Percentiles rank a stretch among this genome's conserved stretches.
Evolutionary conservation across 2,888 invertebrate species (phyloP).

Genomic region (Drymonia ruficornis): DNA sequence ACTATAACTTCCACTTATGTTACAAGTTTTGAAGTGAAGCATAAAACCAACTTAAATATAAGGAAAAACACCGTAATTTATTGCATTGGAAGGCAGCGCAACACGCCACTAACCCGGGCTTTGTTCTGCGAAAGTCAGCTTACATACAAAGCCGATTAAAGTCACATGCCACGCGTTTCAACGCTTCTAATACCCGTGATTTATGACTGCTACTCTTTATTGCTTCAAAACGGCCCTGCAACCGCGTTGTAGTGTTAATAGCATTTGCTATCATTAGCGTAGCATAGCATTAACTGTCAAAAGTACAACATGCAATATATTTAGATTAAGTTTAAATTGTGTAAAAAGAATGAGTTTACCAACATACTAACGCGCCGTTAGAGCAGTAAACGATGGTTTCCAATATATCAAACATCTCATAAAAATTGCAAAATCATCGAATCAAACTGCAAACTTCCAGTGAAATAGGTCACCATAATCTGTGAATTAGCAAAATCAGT

Average conservation of each 20-base stretch:
- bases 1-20: not conserved
- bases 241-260: not conserved
- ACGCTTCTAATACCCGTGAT: not conserved
- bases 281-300: too few relatives aligned
- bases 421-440: too few relatives aligned
- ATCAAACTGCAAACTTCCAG: too few relatives aligned
- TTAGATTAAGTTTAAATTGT: too few relatives aligned
- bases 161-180: slow-evolving; percentile 11
- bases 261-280: not conserved
- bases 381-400: too few relatives aligned
- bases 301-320: too few relatives aligned
- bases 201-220: not conserved
- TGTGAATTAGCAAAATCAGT: not conserved
- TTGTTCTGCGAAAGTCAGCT: slow-evolving; percentile 13
- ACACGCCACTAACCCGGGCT: slow-evolving; percentile 17
- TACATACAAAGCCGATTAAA: slow-evolving; percentile 16
- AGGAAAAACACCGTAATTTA: not conserved
- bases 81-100: not conserved
- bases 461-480: not conserved
- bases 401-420: too few relatives aligned
- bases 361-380: too few relatives aligned
- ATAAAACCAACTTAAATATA: too few relatives aligned
- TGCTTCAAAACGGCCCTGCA: not conserved
- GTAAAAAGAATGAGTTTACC: too few relatives aligned
- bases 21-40: not conserved